These are phyloP conservation scores for Clarias macrocephalus DNA, from an alignment of 2,113 vertebrate species.

Conservation along the genomic window DNA sequence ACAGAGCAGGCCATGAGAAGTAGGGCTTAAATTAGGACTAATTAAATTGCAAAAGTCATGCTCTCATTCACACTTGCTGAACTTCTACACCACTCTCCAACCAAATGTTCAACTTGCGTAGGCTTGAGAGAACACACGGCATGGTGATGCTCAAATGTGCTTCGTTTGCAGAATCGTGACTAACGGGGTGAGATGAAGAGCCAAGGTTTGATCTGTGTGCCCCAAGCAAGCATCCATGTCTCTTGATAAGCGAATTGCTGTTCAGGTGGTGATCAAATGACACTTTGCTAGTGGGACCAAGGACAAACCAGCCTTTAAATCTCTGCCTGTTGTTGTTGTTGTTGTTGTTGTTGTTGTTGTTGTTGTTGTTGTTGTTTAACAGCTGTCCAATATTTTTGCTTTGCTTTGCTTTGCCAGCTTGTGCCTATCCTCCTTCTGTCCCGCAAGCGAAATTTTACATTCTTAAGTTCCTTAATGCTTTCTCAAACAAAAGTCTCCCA, in stretches of 20 bases:
- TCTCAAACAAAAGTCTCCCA: slow-evolving; percentile 24
- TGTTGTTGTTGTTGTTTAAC: too few species aligned
- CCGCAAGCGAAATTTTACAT: background rate
- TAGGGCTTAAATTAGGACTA: slow-evolving; percentile 33
- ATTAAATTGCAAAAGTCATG: slow-evolving; percentile 60
- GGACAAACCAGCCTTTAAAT: slow-evolving; percentile 14
- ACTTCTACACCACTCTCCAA: slow-evolving; percentile 57
- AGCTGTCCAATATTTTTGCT: slow-evolving; percentile 4
- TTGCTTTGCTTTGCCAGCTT: slow-evolving; percentile 1
- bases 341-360: too few species aligned
- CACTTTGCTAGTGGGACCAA: slow-evolving; percentile 17
- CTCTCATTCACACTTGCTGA: slow-evolving; percentile 57
- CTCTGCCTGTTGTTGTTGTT: background rate
- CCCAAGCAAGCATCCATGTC: background rate
- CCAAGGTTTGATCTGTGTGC: background rate
- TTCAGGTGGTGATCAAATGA: slow-evolving; percentile 35
- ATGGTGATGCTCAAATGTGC: slow-evolving; percentile 15
- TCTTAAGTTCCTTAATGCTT: background rate
- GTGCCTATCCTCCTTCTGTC: background rate
- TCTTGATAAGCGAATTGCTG: slow-evolving; percentile 8
- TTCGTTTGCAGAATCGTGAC: slow-evolving; percentile 45
- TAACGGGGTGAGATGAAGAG: slow-evolving; percentile 18
- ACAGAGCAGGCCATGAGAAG: slow-evolving; percentile 16
- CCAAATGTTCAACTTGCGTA: slow-evolving; percentile 47
- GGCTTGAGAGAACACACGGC: slow-evolving; percentile 37